Evolutionary conservation across 2,113 vertebrate genomes (phyloP), one percentile per base, ranked within the genome.

Genomic region (Barbus barbus): DNA sequence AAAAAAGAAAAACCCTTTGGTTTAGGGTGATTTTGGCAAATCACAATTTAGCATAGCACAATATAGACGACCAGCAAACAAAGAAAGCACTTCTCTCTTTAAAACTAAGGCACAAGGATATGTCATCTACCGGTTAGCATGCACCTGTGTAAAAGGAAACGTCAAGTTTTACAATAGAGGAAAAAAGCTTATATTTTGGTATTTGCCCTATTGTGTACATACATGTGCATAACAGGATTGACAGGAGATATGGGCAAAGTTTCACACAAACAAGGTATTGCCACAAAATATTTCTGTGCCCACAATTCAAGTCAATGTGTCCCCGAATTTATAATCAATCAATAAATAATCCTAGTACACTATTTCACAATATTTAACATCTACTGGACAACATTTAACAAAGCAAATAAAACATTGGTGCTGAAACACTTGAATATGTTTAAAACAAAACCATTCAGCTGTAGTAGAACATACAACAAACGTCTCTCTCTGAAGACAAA

Each of bases 61-160:
- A 71, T 56, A 67, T 53, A 84, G 78, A 91, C 89, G 83, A 92
- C 83, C 88, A 86, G 74, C 73, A 86, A 41, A 69, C 60, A 36
- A 22, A 83, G 84, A 81, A 88, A 86, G 85, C 77, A 89, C 88
- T 90, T 90, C 89, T 87, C 91, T 85, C 90, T 88, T 78, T 87
- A 81, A 90, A 83, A 78, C 91, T 94, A 95, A 95, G 94, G 94
- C 94, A 95, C 94, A 92, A 86, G 89, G 86, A 92, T 61, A 87
- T 41, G 65, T 84, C 51, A 65, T 76, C 81, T 84, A 81, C 84
- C 58, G 83, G 89, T 85, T 24, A 88, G 86, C 87, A 81, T 88
- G 85, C 88, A 84, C 84, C 84, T 78, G 18, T 65, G 60, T 86
- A 22, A 88, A 90, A 85, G 14, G 84, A 93, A 91, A 87, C n/a